Evolutionary conservation across 1,140 invertebrate species (phyloP), one percentile per base, ranked within the genome.

Genomic region (Macrobrachium rosenbergii): DNA sequence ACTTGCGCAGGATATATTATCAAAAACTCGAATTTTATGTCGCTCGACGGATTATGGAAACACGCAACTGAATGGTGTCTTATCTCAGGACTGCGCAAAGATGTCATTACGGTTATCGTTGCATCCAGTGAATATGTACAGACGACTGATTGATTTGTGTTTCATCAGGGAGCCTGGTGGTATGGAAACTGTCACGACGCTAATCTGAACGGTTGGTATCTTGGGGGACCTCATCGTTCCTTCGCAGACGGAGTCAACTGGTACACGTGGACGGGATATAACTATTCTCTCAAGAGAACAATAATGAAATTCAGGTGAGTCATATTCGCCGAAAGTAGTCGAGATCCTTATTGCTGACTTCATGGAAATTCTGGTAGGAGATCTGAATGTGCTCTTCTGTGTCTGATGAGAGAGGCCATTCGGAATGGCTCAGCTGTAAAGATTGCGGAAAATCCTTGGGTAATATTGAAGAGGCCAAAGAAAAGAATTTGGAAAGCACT

Each of bases 171-270:
- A 21, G 92, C 90, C 7, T 92, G 92, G 92, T 92, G 92, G 92
- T 93, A 90, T 78, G 90, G 87, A 0, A 90, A 89, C 81, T 93
- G 92, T 80, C 90, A 91, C 73, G 85, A 90, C 63, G 84, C 90
- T 23, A 92, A 92, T 82, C 90, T 92, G 23, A 92, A 92, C 82
- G 92, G 92, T 0, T 90, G 90, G 78, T 92, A 92, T 77, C 83
- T 90, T 37, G 87, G 90, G 12, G 90, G 89, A 0, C 67, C 89
- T 2, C 90, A 90, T 69, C 86, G 88, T 17, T 90, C 88, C 63
- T 91, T 89, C 73, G 90, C 90, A 19, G 90, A 92, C 64, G 91
- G 91, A 2, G 82, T 92, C n/a, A 91, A 90, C 52, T 92, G 91
- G 91, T 89, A 89, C 52, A 90, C 90, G 0, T 92, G 91, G 91